Base-by-base conservation (phyloP, 2,888 invertebrate species). In the Drosophila ochracea region DNA sequence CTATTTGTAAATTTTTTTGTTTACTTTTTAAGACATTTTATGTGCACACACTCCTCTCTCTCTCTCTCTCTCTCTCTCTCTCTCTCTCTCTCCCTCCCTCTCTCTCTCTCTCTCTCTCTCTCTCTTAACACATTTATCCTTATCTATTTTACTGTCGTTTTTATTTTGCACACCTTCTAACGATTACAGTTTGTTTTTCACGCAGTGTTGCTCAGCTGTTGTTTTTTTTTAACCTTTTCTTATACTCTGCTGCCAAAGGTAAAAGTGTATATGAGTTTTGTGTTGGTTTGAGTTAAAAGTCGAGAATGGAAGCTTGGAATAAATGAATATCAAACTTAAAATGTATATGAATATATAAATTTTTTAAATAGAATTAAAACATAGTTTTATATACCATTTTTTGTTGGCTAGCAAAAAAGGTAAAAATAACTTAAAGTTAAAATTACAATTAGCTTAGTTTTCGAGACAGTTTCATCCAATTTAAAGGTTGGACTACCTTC, bases 191-290 rank as follows among this genome's bases (percentile, higher is more conserved):
- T 55, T 74, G 37, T 59, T 59, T 60, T 60, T 28, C 31, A 41
- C 55, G 43, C 54, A 31, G 43, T n/a, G 58, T 49, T 47, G 53
- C 79, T 66, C 74, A 74, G 64, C 76, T 80, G 76, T 76, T 64
- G 21, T 39, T 28, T 53, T 47, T 39, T 47, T 39, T 33, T 49
- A 16, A 43, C 28, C 21, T 3, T 16, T 21, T 16, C 16, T 9
- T 21, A 35, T 19, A 54, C 54, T 25, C 35, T 54, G 35, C 35
- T 47, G 16, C 2, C 47, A 4, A 47, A 16, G 16, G 16, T 16
- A 47, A 47, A 47, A 4, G 9, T 25, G 25, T 47, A 47, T 47
- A 25, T 47, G 4, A 4, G 9, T 25, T 47, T 47, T 25, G 16
- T 47, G 7, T 25, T 47, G 4, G 16, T 21, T 25, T 21, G 4